Evolutionary conservation across 2,113 vertebrate species (phyloP).

Genomic region (Sminthopsis crassicaudata): DNA sequence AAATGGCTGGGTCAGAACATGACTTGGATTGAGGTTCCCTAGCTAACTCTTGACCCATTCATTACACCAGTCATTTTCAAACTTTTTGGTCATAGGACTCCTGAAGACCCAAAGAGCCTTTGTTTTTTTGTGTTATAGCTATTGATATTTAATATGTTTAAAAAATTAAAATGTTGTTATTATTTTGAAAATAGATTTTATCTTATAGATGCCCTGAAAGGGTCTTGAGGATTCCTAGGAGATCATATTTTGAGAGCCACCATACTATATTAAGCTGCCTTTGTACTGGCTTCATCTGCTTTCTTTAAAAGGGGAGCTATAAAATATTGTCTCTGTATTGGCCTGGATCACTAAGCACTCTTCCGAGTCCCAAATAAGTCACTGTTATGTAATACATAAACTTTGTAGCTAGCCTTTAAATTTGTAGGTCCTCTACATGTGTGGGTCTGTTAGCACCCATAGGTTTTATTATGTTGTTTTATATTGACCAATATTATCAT

Average conservation of each 20-base stretch:
- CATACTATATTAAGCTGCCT: background rate
- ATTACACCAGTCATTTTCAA: background rate
- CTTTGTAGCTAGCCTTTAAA: background rate
- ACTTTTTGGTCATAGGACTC: background rate
- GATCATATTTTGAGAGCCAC: background rate
- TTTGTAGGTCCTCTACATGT: background rate
- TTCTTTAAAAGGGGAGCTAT: background rate
- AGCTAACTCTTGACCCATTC: background rate
- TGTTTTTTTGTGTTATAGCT: background rate
- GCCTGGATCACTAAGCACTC: background rate
- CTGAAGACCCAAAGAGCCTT: background rate
- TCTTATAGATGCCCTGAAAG: background rate
- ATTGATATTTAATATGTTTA: background rate
- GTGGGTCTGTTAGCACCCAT: background rate
- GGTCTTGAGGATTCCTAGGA: background rate
- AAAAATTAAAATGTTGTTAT: background rate
- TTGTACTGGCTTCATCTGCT: background rate
- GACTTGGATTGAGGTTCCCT: background rate
- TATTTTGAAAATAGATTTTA: background rate
- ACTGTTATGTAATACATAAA: background rate
- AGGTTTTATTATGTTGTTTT: background rate
- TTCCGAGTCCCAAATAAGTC: background rate
- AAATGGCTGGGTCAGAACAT: background rate
- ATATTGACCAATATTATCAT: background rate
- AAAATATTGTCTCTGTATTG: background rate